A percentile compares a stretch with the other conserved stretches of the same genome.
Evolutionary conservation across 2,888 invertebrate genomes (phyloP).

Genomic region (Hemithea aestivaria): DNA sequence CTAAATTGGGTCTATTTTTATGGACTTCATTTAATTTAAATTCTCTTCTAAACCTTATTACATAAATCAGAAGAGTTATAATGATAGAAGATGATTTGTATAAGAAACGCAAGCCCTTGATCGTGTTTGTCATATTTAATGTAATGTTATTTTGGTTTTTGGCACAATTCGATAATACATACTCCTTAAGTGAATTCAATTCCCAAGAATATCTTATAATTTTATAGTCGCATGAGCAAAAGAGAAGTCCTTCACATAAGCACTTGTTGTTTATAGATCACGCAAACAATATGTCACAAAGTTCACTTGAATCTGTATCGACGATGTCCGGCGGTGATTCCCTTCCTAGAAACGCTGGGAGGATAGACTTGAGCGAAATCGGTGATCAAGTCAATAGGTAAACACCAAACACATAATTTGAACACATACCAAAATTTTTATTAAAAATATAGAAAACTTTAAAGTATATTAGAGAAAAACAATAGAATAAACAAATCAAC

Average conservation of each 20-base stretch:
- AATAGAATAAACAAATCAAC: no score
- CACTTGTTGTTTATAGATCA: conserved; percentile 70
- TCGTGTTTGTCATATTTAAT: neutral
- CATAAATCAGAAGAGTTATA: no score
- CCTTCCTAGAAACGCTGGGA: conserved; percentile 59
- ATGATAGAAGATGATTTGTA: no score
- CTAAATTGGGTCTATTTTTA: no score
- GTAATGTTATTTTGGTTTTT: neutral
- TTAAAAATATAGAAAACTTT: neutral
- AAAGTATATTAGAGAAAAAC: no score
- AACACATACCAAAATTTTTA: neutral
- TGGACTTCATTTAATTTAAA: no score
- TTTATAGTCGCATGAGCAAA: no score
- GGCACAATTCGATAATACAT: no score
- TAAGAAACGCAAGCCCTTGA: no score
- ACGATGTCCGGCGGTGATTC: conserved; percentile 82
- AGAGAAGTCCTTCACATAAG: conserved; percentile 6
- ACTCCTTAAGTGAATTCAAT: no score
- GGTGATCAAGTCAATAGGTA: conserved; percentile 77
- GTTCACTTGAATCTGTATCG: conserved; percentile 88
- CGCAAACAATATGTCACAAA: conserved; percentile 85
- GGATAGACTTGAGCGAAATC: conserved; percentile 66
- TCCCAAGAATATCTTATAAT: no score
- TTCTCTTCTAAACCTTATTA: no score
- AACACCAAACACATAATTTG: conserved; percentile 14